Evolutionary conservation across 2,113 vertebrate genomes (phyloP), one percentile per base, ranked within the genome.

Genomic region (Pitta sordida): DNA sequence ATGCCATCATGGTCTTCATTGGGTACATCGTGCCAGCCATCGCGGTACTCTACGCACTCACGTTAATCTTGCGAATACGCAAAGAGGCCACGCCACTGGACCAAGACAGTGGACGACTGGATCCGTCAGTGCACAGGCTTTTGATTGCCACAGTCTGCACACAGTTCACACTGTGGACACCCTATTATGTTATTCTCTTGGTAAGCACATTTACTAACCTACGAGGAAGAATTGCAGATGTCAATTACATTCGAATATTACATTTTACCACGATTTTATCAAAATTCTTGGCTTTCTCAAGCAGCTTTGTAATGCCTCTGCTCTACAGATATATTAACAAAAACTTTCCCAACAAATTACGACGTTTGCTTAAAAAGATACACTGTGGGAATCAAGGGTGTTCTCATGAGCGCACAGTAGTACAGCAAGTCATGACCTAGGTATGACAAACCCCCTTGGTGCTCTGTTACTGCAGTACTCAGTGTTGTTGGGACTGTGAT

Each of bases 1-100:
- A 99, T 12, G 98, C 98, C 94, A 99, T 99, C 94, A 98, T 99
- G 98, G 98, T 99, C 87, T 98, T 99, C n/a, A 99, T 99, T 0
- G 99, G 99, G 44, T 99, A 99, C 21, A 97, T 98, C 2, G 99
- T 99, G 4, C 99, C 99, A 0, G 98, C 98, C 4, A 20, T 98
- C 36, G 99, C 99, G 0, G 98, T 98, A 7, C 95, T 99, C 13
- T 99, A 99, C 0, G 99, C 99, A 1, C 98, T 99, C 23, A 97
- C 90, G 32, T 96, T 99, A 18, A 99, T 99, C 85, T 77, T 99
- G 39, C 98, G 99, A 27, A 98, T 99, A 34, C 97, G 98, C 75
- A 99, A 98, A 91, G 98, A 99, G 92, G 98, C 98, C 16, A 99
- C 99, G 0, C 98, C 99, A 3, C 98, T 99, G 60, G 99, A 99